These are phyloP conservation scores for Stegophylla sp. DNA, from an alignment of 2,888 invertebrate species.

Conservation along the genomic window DNA sequence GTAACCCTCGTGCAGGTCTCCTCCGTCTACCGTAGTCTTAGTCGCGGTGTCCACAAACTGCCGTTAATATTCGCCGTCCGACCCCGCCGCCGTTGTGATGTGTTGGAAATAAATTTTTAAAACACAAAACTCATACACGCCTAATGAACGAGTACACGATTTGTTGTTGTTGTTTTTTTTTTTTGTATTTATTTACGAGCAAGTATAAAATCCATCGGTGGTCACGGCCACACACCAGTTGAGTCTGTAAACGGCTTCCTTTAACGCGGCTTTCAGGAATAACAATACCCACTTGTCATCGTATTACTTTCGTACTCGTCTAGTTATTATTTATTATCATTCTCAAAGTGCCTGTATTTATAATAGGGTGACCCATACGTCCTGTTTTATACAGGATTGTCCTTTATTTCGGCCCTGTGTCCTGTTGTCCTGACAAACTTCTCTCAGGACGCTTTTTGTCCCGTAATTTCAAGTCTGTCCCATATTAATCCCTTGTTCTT, in stretches of 20 bases:
- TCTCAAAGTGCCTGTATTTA: too few species aligned
- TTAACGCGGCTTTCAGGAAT: slow-evolving; percentile 22
- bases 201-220: neutral
- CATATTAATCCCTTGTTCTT: too few species aligned
- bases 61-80: slow-evolving; percentile 33
- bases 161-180: neutral
- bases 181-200: neutral
- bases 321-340: too few species aligned
- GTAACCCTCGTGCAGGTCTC: slow-evolving; percentile 44
- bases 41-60: slow-evolving; percentile 4
- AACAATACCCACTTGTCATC: too few species aligned
- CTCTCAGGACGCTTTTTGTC: too few species aligned
- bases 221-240: slow-evolving; percentile 13
- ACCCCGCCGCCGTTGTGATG: neutral
- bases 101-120: slow-evolving; percentile 24
- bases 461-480: too few species aligned
- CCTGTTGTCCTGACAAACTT: too few species aligned
- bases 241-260: neutral
- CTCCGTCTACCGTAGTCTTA: too few species aligned
- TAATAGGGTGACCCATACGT: too few species aligned
- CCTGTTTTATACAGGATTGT: too few species aligned
- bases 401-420: too few species aligned
- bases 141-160: neutral
- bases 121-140: neutral
- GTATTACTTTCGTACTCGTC: too few species aligned